Base-by-base conservation (phyloP, 2,888 invertebrate genomes). In the Rhingia rostrata region DNA sequence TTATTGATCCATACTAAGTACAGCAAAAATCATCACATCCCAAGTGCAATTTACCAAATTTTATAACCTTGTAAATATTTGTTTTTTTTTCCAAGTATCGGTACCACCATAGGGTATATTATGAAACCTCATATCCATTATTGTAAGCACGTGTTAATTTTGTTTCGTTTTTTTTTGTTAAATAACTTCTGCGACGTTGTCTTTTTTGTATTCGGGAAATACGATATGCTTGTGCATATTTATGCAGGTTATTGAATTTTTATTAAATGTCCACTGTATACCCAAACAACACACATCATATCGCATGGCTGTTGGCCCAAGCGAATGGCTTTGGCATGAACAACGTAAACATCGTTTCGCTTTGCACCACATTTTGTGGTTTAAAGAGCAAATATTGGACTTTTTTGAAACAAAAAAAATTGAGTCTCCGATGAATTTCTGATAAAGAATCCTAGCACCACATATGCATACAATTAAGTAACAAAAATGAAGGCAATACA, bases 301-400 rank as follows among this genome's bases (percentile, higher is more conserved):
- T 10, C 10, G 43, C 49, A 35, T 45, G 30, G 56, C 30, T 51
- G 49, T 54, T 49, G 56, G 39, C 6, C 22, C 53, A 12, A 14
- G 6, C 43, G 33, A 41, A 22, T 37, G 10, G 39, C 37, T 39
- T 6, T 9, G 5, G 4, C 3, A 39, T 30, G 49, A 56, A 49
- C 39, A 47, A 39, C 60, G 32, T 61, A 72, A 79, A 74, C 64
- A 79, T 47, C 35, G 35, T 80, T 84, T 41, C 47, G 60, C 22
- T 45, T 70, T 80, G 51, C 53, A 79, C 60, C 75, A 84, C 66
- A 84, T 80, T 84, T 64, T 84, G 84, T 61, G 80, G 80, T 67
- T 74, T 41, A 70, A 80, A 80, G 60, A 64, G 43, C 43, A 56
- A 75, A 53, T 69, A 63, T 33, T 66, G 49, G 7, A n/a, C 35